A percentile compares a stretch with the other conserved stretches of the same genome.
Conservation (phyloP, 2,888 invertebrate species). For the Megalurothrips usitatus region DNA sequence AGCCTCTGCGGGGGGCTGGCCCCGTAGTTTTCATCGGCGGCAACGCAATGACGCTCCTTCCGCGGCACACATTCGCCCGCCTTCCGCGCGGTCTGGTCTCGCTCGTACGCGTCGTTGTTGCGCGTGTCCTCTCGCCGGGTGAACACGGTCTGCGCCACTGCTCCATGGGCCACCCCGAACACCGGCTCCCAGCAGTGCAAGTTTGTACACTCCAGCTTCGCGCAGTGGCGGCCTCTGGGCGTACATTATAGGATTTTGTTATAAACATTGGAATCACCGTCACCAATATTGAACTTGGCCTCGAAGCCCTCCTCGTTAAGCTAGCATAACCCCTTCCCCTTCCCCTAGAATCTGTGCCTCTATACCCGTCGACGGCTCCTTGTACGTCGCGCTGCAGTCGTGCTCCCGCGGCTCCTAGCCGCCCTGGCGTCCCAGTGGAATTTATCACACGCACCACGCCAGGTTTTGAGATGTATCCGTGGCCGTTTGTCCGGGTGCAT, state of each 20-base stretch:
- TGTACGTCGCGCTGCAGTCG: conserved; percentile 18
- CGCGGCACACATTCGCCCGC: background rate
- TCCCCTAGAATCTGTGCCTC: conserved; percentile 27
- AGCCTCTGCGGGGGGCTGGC: background rate
- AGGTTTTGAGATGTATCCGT: background rate
- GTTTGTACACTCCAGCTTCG: conserved; percentile 30
- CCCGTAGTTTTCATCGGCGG: background rate
- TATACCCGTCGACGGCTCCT: conserved; percentile 29
- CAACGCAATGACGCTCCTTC: background rate
- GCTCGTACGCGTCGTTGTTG: too few species aligned
- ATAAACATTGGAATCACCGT: background rate
- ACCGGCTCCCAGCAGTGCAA: background rate
- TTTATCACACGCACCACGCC: conserved; percentile 23
- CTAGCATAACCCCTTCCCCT: background rate
- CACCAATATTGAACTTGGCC: conserved; percentile 24
- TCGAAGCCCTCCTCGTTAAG: conserved; percentile 13
- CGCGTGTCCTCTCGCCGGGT: background rate
- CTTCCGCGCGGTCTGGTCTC: background rate
- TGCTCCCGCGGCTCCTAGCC: background rate
- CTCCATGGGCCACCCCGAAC: background rate
- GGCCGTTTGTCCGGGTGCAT: conserved; percentile 18
- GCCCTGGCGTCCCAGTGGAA: background rate
- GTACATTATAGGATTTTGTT: background rate
- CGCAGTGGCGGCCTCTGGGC: conserved; percentile 11
- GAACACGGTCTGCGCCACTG: background rate